These are phyloP conservation scores for Isichthys henryi DNA, from an alignment of 2,113 vertebrate genomes.

Conservation along the genomic window DNA sequence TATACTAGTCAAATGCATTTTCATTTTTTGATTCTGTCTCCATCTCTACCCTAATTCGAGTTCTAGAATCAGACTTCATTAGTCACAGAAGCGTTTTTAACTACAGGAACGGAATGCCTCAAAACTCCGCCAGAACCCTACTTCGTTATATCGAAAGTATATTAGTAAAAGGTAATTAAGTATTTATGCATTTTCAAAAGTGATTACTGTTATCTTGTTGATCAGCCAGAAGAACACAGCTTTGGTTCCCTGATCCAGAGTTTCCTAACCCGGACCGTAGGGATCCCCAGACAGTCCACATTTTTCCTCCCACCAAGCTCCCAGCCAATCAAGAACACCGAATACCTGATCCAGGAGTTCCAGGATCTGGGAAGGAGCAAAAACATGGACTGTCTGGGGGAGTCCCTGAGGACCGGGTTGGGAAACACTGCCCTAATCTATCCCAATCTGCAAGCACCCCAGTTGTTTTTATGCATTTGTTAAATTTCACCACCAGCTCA, in stretches of 20 bases:
- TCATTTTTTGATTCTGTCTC: neutral
- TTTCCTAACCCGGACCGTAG: neutral
- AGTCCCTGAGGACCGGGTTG: no score
- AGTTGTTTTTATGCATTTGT: no score
- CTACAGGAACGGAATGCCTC: neutral
- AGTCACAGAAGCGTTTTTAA: neutral
- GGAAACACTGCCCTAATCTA: no score
- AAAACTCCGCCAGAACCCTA: neutral
- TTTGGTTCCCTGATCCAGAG: neutral
- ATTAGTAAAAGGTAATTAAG: neutral
- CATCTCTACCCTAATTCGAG: neutral
- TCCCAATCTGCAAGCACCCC: no score
- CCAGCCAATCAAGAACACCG: no score
- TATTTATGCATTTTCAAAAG: neutral
- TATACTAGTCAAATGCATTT: neutral
- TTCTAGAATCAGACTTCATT: neutral
- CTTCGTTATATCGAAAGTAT: neutral
- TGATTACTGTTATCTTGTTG: neutral
- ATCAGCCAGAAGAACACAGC: neutral
- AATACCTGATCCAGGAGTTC: no score
- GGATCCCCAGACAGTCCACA: no score
- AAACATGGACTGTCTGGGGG: no score
- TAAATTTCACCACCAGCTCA: no score
- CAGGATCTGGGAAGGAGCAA: no score
- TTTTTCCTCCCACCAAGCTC: no score